Evolutionary conservation across 2,113 vertebrate species (phyloP).

Genomic region (Nyctereutes procyonoides): DNA sequence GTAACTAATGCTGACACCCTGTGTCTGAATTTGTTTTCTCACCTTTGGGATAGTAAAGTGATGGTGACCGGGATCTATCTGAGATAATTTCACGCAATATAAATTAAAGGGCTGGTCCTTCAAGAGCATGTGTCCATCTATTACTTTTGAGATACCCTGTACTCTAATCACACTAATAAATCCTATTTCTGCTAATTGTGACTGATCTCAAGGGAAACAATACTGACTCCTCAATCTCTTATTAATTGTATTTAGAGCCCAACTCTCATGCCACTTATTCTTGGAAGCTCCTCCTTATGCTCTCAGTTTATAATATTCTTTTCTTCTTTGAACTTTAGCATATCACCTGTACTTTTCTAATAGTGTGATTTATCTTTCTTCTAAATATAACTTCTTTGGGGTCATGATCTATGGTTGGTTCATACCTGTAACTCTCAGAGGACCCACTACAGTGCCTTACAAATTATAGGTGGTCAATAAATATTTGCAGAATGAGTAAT

Average conservation of each 20-base stretch:
- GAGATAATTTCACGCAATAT: neutral
- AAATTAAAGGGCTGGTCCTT: neutral
- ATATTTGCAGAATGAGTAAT: neutral
- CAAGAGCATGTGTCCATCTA: neutral
- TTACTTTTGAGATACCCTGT: neutral
- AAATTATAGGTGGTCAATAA: neutral
- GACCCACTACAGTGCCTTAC: neutral
- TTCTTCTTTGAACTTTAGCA: neutral
- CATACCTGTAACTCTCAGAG: slow-evolving; percentile 15
- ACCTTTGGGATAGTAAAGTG: neutral
- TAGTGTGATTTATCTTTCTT: neutral
- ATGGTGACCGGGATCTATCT: neutral
- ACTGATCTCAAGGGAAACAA: neutral
- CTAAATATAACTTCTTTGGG: neutral
- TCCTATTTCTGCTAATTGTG: neutral
- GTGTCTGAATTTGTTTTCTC: neutral
- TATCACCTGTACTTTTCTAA: neutral
- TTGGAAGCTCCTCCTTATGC: neutral
- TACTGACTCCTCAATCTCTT: neutral
- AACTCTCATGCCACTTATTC: neutral
- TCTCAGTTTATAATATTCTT: neutral
- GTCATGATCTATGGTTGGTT: neutral
- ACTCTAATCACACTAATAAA: neutral
- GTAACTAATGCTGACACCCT: neutral
- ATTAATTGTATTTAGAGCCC: neutral